phyloP scores from a whole-genome alignment of 2,888 invertebrate species.

The Hyppa rectilinea region DNA sequence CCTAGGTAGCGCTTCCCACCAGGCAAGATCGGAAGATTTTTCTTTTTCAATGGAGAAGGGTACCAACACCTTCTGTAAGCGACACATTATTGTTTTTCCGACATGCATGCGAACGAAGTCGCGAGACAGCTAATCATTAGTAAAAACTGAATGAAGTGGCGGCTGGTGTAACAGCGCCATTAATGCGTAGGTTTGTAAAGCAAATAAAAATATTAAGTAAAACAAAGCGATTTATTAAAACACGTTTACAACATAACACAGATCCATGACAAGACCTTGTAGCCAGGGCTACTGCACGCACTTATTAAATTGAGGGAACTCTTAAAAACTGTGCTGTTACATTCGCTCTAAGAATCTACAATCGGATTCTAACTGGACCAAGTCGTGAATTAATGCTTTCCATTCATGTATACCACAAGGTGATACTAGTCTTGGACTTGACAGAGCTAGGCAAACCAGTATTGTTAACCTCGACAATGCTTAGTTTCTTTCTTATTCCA shows the following conservation, averaged over 20 bases:
- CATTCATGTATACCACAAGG: constrained; percentile 36
- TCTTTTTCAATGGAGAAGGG: too few relatives aligned
- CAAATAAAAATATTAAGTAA: too few relatives aligned
- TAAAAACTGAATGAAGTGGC: too few relatives aligned
- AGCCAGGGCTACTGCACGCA: neutral
- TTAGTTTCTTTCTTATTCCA: neutral
- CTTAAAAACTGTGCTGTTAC: neutral
- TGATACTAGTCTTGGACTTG: constrained; percentile 25
- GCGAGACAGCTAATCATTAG: too few relatives aligned
- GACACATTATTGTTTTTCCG: too few relatives aligned
- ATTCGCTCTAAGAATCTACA: neutral
- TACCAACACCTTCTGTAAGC: too few relatives aligned
- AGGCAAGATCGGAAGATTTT: too few relatives aligned
- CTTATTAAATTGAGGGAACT: neutral
- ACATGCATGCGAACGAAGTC: too few relatives aligned
- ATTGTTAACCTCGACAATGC: constrained; percentile 43
- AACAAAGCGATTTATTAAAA: too few relatives aligned
- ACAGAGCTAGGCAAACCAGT: constrained; percentile 52
- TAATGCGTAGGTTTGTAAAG: neutral
- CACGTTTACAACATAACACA: neutral
- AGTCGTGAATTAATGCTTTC: constrained; percentile 19
- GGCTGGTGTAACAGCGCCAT: too few relatives aligned
- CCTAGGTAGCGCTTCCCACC: too few relatives aligned
- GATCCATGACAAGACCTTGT: constrained; percentile 11
- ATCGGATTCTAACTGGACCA: constrained; percentile 1